These are phyloP conservation scores for Eupithecia inturbata DNA, from an alignment of 2,888 invertebrate genomes.

Conservation along the genomic window DNA sequence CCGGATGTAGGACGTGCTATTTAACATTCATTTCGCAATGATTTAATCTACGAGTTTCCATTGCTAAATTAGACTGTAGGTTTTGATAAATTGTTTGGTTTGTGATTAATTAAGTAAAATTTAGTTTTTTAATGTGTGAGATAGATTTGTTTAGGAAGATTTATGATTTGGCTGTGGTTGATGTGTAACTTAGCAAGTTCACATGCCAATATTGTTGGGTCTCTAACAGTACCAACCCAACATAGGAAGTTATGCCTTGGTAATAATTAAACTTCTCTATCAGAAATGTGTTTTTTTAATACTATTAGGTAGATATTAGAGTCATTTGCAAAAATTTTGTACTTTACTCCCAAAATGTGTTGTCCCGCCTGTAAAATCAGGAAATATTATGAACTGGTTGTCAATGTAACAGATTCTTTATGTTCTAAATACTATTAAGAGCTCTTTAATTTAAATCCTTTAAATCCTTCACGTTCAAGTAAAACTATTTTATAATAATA, in stretches of 20 bases:
- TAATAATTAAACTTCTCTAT: conserved; percentile 10
- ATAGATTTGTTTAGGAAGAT: neutral
- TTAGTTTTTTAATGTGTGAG: neutral
- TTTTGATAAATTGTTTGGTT: neutral
- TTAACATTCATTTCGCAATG: neutral
- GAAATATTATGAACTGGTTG: no score
- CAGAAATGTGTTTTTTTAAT: neutral
- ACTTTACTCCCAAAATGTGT: no score
- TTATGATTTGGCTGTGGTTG: neutral
- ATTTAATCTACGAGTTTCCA: neutral
- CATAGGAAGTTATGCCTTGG: neutral
- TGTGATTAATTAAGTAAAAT: neutral
- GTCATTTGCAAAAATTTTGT: no score
- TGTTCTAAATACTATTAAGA: no score
- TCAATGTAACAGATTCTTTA: no score
- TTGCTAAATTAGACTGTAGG: neutral
- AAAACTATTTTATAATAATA: no score
- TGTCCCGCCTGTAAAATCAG: no score
- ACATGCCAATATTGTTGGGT: neutral
- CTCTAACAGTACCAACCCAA: neutral
- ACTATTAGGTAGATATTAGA: no score
- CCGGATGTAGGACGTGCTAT: conserved; percentile 23
- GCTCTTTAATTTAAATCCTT: no score
- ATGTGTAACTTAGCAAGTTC: neutral
- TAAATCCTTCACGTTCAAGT: no score